Evolutionary conservation across 2,113 vertebrate species (phyloP), one percentile per base, ranked within the genome.

Genomic region (Nibea coibor): DNA sequence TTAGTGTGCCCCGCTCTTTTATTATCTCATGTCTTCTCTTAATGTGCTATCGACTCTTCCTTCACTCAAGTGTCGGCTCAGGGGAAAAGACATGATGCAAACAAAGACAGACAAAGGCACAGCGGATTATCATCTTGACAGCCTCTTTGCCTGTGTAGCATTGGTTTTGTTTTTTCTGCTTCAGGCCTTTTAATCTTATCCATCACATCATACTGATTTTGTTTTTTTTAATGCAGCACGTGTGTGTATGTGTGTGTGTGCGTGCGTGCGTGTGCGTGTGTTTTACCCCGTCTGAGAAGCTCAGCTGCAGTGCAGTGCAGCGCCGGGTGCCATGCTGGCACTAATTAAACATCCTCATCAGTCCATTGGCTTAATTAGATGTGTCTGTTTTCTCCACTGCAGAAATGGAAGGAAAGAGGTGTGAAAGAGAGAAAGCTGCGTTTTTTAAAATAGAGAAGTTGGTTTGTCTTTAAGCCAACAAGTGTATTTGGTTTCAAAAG

Each of bases 321-420:
- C 20, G 72, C 76, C 58, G 51, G 68, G 80, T 82, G 57, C 83
- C 77, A 72, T 78, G 81, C 72, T 90, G 87, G 71, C 84, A 72
- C 87, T 90, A 89, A 91, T 89, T 88, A 91, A 90, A 80, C 87
- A 57, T 84, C 69, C 84, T 86, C 81, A 87, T 92, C 86, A 90
- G 77, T 86, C 75, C 63, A 72, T 77, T 72, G 67, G 76, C 84
- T 92, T 93, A 91, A 93, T 94, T 89, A 88, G 82, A 84, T 59
- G 70, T 83, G 71, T 91, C 81, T 91, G 58, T 80, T 84, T 83
- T 78, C 56, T 87, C 48, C 54, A 82, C 39, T 59, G 72, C 65
- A 86, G 63, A 39, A 73, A 43, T 54, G 28, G 84, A 78, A 84
- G 43, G 58, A 42, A 72, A 76, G 69, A 72, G 28, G 53, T 43